Evolutionary conservation across 2,113 vertebrate genomes (phyloP).

Genomic region (Falcunculus frontatus): DNA sequence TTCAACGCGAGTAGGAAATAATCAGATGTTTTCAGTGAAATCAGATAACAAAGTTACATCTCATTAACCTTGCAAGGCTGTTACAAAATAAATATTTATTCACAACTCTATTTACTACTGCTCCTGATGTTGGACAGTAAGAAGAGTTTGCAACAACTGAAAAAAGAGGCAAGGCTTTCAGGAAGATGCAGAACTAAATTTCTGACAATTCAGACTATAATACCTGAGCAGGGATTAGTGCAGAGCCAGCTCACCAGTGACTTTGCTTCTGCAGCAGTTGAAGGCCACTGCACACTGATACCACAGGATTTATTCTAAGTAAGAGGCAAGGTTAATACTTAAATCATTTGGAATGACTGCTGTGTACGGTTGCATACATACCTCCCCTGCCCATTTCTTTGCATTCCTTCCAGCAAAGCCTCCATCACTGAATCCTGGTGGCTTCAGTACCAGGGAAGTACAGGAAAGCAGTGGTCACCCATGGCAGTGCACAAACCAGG

Average conservation of each 20-base stretch:
- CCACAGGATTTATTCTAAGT: neutral
- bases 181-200: neutral
- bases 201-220: neutral
- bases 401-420: slow-evolving; percentile 75
- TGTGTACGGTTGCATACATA: slow-evolving; percentile 25
- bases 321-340: neutral
- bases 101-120: neutral
- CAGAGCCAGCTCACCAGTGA: neutral
- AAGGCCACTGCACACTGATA: neutral
- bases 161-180: neutral
- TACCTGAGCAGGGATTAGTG: neutral
- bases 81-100: neutral
- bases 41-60: neutral
- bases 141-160: neutral
- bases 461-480: neutral
- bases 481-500: neutral
- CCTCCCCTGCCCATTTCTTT: slow-evolving; percentile 60
- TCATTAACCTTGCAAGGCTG: neutral
- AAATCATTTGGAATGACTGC: neutral
- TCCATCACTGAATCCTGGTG: slow-evolving; percentile 64
- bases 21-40: neutral
- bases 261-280: neutral
- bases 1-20: neutral
- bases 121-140: neutral
- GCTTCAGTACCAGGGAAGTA: neutral